Base-by-base conservation (phyloP, 1,140 invertebrate species). In the Euura lappo region DNA sequence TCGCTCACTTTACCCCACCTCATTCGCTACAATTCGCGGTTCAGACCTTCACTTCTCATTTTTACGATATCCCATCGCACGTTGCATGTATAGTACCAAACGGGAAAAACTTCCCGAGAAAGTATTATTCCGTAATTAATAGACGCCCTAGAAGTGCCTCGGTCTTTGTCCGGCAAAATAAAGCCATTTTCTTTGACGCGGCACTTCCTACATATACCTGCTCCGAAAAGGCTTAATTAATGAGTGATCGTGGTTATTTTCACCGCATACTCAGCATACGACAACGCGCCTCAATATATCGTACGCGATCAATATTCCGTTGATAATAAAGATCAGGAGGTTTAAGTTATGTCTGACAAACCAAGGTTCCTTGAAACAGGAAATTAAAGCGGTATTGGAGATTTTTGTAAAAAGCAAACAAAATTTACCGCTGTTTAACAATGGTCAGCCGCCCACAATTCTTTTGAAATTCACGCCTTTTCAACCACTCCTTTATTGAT, bases 181-280 rank as follows among this genome's bases (percentile, higher is more conserved):
- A 60, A 60, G 51, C 51, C 51, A 60, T 60, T 60, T 60, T 60
- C 51, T 60, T 60, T 60, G 51, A 60, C 4, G 51, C 51, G 51
- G 10, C 51, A 60, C 51, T 8, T 60, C 51, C 51, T 8, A 60
- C 51, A 60, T n/a, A 28, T 28, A 28, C 28, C 28, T 28, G 28
- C 28, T 28, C 28, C 13, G 8, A 60, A 60, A 60, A 60, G 51
- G 13, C 51, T 60, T 60, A 60, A 60, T 60, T 60, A 60, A n/a
- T 11, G 51, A 60, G 10, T 8, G 28, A 28, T 28, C 28, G 28
- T 28, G 28, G 28, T 28, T 28, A 1, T 28, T 28, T 28, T 28
- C 28, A 28, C 28, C 28, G 28, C 28, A 28, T 28, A 28, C 28
- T 28, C 28, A 28, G 28, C 28, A 28, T 28, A 28, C 28, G 28